Evolutionary conservation across 2,888 invertebrate species (phyloP).

Genomic region (Spodoptera littoralis): DNA sequence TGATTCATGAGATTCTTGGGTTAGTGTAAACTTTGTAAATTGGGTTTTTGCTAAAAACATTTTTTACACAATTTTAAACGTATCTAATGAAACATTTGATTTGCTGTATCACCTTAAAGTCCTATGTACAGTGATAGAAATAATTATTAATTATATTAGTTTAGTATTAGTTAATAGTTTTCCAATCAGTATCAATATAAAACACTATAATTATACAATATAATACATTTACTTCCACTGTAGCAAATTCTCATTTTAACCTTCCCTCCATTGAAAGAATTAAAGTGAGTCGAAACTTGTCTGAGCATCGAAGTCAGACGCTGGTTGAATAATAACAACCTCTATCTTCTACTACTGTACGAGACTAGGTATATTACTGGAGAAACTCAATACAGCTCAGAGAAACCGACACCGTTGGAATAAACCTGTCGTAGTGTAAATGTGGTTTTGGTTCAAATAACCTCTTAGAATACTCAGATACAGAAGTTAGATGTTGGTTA

Average conservation of each 20-base stretch:
- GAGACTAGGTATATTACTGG: conserved; percentile 1
- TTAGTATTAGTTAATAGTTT: too few species aligned
- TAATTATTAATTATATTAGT: too few species aligned
- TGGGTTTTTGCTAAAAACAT: neutral
- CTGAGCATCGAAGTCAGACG: neutral
- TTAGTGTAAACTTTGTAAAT: conserved; percentile 19
- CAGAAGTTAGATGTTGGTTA: too few species aligned
- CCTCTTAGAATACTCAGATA: too few species aligned
- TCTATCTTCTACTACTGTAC: conserved; percentile 10
- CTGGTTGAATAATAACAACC: conserved; percentile 2
- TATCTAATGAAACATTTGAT: too few species aligned
- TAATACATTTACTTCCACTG: too few species aligned
- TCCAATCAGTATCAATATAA: too few species aligned
- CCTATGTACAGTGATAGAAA: too few species aligned
- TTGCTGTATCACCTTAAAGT: too few species aligned
- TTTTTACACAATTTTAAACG: too few species aligned
- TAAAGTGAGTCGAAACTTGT: neutral
- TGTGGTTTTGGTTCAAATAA: neutral
- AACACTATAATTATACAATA: too few species aligned
- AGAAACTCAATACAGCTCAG: too few species aligned
- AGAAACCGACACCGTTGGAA: conserved; percentile 4
- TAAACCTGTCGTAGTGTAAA: neutral
- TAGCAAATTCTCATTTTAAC: neutral
- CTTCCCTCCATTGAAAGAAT: neutral
- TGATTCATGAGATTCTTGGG: conserved; percentile 18